Conservation (phyloP, 2,113 vertebrate genomes). For the Embiotoca jacksoni region DNA sequence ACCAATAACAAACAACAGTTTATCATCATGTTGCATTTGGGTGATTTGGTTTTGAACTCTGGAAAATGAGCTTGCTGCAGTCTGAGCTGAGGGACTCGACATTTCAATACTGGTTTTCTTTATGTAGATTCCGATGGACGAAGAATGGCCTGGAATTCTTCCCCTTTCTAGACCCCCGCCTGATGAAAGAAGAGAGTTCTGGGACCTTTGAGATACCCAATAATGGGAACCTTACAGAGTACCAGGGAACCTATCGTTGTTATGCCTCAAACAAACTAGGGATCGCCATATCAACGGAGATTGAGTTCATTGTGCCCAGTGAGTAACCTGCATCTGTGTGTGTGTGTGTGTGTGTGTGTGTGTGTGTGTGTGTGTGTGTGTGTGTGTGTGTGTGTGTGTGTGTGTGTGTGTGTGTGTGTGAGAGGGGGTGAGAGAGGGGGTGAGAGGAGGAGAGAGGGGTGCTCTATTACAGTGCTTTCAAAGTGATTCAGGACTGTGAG, state of each 20-base stretch:
- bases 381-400: constrained; percentile 23
- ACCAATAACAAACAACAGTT: constrained; percentile 30
- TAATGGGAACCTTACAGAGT: constrained; percentile 89
- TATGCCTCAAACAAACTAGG: constrained; percentile 91
- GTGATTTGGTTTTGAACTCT: constrained; percentile 23
- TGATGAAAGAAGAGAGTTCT: constrained; percentile 86
- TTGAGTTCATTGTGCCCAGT: constrained; percentile 94
- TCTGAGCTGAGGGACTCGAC: constrained; percentile 22
- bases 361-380: constrained; percentile 6
- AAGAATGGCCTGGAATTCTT: constrained; percentile 91
- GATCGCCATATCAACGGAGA: constrained; percentile 92
- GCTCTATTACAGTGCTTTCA: constrained; percentile 69
- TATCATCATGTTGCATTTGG: constrained; percentile 21
- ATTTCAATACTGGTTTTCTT: constrained; percentile 55
- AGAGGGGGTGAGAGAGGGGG: neutral
- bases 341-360: constrained; percentile 34
- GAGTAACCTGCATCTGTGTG: constrained; percentile 77
- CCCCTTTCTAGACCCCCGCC: constrained; percentile 87
- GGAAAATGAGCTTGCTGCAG: constrained; percentile 1
- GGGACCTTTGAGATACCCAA: constrained; percentile 95
- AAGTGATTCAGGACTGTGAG: constrained; percentile 64
- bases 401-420: constrained; percentile 20
- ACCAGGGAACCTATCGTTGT: constrained; percentile 94
- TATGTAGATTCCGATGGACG: constrained; percentile 91
- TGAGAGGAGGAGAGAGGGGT: neutral